Percentiles rank a stretch among this genome's conserved stretches.
Conservation (phyloP, 2,113 vertebrate genomes). For the Hyaena hyaena region DNA sequence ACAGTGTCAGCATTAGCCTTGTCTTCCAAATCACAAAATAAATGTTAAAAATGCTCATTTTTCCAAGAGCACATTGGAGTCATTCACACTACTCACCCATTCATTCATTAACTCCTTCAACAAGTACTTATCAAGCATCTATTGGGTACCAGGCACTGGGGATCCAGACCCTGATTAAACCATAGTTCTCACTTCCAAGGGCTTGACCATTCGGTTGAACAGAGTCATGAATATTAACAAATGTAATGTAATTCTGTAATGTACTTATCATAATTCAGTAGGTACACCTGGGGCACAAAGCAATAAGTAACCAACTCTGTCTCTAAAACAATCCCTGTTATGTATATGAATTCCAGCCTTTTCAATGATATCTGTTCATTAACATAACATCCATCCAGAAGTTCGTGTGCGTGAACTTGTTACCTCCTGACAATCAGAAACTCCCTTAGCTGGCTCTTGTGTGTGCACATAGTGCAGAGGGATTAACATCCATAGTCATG, state of each 20-base stretch:
- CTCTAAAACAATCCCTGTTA: background rate
- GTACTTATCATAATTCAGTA: background rate
- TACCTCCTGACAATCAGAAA: background rate
- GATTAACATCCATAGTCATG: too few species aligned
- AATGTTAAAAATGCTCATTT: background rate
- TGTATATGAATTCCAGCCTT: background rate
- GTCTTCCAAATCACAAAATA: background rate
- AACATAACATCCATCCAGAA: background rate
- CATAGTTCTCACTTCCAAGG: background rate
- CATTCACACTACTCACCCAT: background rate
- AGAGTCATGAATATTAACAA: background rate
- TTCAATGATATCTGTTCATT: background rate
- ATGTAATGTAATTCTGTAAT: background rate
- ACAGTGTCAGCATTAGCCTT: background rate
- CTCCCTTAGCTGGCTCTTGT: background rate
- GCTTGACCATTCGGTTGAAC: background rate
- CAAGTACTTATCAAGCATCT: background rate
- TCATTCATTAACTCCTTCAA: background rate
- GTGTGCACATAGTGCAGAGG: accelerated
- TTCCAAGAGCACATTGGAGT: background rate
- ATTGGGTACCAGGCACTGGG: background rate
- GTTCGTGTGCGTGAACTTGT: background rate
- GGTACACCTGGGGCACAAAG: background rate
- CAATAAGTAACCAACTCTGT: background rate
- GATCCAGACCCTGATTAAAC: background rate